A percentile compares a stretch with the other conserved stretches of the same genome.
phyloP scores from a whole-genome alignment of 2,797 vertebrate genomes.

The Sphaeramia orbicularis region DNA sequence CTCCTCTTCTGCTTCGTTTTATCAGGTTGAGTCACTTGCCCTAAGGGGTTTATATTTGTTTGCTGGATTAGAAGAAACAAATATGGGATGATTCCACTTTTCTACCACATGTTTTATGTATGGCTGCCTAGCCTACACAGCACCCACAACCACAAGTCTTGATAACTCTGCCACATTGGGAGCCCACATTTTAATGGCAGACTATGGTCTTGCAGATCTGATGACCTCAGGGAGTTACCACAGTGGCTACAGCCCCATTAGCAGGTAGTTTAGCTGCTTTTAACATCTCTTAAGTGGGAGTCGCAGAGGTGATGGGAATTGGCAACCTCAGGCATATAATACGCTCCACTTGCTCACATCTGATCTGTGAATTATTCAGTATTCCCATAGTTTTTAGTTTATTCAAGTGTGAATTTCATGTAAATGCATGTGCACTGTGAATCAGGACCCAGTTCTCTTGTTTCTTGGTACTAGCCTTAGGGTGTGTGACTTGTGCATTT shows the following conservation, averaged over 20 bases:
- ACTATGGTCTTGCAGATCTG: slow-evolving; percentile 14
- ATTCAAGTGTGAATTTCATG: slow-evolving; percentile 42
- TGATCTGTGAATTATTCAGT: slow-evolving; percentile 80
- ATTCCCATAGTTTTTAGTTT: slow-evolving; percentile 46
- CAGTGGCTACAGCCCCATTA: slow-evolving; percentile 45
- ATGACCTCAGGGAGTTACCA: slow-evolving; percentile 23
- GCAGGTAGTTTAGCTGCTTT: slow-evolving; percentile 47
- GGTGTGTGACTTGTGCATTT: slow-evolving; percentile 39
- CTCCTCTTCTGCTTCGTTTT: slow-evolving; percentile 45
- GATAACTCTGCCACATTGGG: slow-evolving; percentile 9
- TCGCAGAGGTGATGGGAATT: slow-evolving; percentile 49
- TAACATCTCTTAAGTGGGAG: slow-evolving; percentile 19
- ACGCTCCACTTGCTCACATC: slow-evolving; percentile 73
- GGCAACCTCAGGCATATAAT: slow-evolving; percentile 51
- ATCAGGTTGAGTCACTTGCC: slow-evolving; percentile 50
- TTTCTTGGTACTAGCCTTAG: slow-evolving; percentile 32
- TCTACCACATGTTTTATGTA: slow-evolving; percentile 43
- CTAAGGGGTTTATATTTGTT: slow-evolving; percentile 18
- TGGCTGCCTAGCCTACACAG: slow-evolving; percentile 9
- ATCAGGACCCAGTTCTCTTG: slow-evolving; percentile 28
- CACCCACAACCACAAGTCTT: not conserved
- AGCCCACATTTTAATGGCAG: slow-evolving; percentile 9
- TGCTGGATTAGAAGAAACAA: slow-evolving; percentile 19
- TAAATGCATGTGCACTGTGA: slow-evolving; percentile 8
- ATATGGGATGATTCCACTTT: slow-evolving; percentile 42